Evolutionary conservation across 2,113 vertebrate genomes (phyloP), one percentile per base, ranked within the genome.

Genomic region (Odontophorus gujanensis): DNA sequence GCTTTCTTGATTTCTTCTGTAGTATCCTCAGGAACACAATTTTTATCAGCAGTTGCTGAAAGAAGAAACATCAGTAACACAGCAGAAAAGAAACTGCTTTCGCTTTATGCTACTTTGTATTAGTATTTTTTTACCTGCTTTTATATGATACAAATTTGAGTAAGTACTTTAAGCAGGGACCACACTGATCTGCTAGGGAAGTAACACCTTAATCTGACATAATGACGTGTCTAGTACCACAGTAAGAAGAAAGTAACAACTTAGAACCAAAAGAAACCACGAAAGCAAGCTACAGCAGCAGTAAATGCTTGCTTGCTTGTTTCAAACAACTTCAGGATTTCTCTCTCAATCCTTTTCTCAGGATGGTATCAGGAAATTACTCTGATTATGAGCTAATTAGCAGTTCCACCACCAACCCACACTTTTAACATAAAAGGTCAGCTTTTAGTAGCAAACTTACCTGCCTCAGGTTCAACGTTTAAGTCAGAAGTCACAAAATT

Each of bases 401-500:
- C 12, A 71, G 53, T 21, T 38, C 53, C 16, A 81, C 15, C 51
- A 59, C 4, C 3, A 67, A 13, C 22, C 26, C 51, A 59, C 51
- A 45, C 76, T 42, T 25, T 53, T 68, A 42, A 59, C 68, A 30
- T 0, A 22, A 73, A 0, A 16, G 36, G 9, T 1, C 38, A 16
- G 25, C 8, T 24, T 68, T 7, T 32, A 53, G n/a, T 13, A 84
- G 66, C 42, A 9, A 21, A 78, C 97, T 95, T 90, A 99, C 99
- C 99, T 96, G 98, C 92, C 90, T 99, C 99, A 1, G 98, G 97
- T 45, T 99, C 99, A 51, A 97, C 97, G 21, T 93, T 98, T 97
- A 99, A 96, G 90, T 99, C 98, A 81, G 98, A 97, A 59, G 99
- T 99, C 85, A 99, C 99, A 85, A 99, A 99, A 96, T 99, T 99